Evolutionary conservation across 2,888 invertebrate species (phyloP).

Genomic region (Cyclophora albipunctata): DNA sequence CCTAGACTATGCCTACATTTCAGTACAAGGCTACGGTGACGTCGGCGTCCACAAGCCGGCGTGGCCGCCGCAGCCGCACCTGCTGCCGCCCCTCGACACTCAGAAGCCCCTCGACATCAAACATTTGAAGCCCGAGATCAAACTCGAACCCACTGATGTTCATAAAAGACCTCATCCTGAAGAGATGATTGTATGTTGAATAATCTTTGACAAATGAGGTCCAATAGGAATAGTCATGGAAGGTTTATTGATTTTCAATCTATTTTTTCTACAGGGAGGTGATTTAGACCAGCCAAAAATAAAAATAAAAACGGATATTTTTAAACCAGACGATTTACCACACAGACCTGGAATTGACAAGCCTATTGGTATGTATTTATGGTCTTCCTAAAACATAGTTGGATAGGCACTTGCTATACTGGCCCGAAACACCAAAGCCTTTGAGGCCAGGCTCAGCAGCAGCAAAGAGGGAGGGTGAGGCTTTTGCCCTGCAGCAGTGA

Average conservation of each 20-base stretch:
- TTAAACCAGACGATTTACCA: slow-evolving; percentile 63
- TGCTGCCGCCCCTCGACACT: slow-evolving; percentile 56
- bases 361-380: slow-evolving; percentile 37
- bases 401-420: neutral
- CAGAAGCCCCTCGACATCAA: slow-evolving; percentile 63
- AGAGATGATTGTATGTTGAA: slow-evolving; percentile 53
- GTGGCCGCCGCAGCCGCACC: slow-evolving; percentile 64
- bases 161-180: slow-evolving; percentile 64
- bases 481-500: too few species aligned
- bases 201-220: too few species aligned
- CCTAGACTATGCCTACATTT: too few species aligned
- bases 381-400: neutral
- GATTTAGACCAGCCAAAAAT: slow-evolving; percentile 70
- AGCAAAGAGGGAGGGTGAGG: too few species aligned
- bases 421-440: too few species aligned
- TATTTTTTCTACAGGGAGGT: slow-evolving; percentile 37
- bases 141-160: slow-evolving; percentile 58
- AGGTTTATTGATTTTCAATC: too few species aligned
- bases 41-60: slow-evolving; percentile 60
- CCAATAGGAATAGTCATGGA: too few species aligned
- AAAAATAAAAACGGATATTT: slow-evolving; percentile 71
- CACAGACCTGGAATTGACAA: slow-evolving; percentile 50
- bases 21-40: slow-evolving; percentile 63
- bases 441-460: too few species aligned
- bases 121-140: slow-evolving; percentile 65